phyloP scores from a whole-genome alignment of 2,888 invertebrate species.

The Cataglyphis cursor region DNA sequence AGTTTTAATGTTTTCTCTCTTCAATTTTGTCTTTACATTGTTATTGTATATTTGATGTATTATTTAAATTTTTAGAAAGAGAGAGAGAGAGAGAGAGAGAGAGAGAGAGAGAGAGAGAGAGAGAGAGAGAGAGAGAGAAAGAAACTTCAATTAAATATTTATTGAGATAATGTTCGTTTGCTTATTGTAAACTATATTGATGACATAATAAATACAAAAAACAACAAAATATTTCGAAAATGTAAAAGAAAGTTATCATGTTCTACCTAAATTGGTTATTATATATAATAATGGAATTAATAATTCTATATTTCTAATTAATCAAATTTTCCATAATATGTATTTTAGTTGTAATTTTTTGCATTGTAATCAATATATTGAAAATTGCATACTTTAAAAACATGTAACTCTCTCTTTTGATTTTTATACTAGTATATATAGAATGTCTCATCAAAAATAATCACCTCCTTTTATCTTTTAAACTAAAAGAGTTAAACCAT shows the following conservation, averaged over 20 bases:
- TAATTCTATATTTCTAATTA: neutral
- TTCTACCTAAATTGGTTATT: constrained; percentile 16
- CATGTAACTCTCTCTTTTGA: neutral
- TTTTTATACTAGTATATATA: neutral
- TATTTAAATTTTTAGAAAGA: neutral
- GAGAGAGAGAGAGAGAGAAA: too few species aligned
- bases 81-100: too few species aligned
- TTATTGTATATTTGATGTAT: neutral
- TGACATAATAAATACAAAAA: neutral
- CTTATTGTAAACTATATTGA: neutral
- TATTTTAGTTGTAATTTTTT: constrained; percentile 2
- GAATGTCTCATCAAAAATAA: too few species aligned
- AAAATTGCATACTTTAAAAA: neutral
- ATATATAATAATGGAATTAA: constrained; percentile 5
- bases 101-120: too few species aligned
- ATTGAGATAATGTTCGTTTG: neutral
- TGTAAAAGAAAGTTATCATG: neutral
- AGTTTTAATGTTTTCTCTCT: neutral
- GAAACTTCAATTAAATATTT: neutral
- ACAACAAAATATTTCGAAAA: neutral
- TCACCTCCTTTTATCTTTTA: too few species aligned
- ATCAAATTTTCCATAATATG: constrained; percentile 4
- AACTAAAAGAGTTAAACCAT: too few species aligned
- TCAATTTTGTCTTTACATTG: neutral
- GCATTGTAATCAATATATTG: neutral